Evolutionary conservation across 2,797 vertebrate species (phyloP), one percentile per base, ranked within the genome.

Genomic region (Cottoperca gobio): DNA sequence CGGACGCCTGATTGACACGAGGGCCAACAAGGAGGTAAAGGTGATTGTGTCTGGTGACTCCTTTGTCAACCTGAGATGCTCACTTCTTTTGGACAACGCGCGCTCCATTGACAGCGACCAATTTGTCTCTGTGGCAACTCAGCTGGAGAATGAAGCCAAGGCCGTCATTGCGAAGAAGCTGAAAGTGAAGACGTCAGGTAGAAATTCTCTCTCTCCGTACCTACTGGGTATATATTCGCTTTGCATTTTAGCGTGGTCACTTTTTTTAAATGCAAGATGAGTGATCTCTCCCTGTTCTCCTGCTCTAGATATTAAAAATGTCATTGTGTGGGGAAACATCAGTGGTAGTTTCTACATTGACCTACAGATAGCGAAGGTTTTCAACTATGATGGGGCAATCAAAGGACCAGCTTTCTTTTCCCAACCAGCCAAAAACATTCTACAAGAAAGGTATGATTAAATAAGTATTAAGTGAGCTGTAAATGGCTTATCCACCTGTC

Each of bases 321-420:
- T 99, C 26, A 94, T 96, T 0, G 84, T 98, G 40, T 99, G 98
- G 97, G 98, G 98, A 23, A 97, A 98, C 83, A 91, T 97, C 81
- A 95, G 94, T 53, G 96, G 96, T 28, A 89, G 74, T 68, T 96
- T 92, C 81, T 93, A 95, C 14, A 43, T 97, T 6, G 97, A 99
- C 90, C 93, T 99, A 77, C 96, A 95, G 89, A 94, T 93, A 83
- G 92, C 96, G 7, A 94, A 93, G 21, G 91, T 98, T 73, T 95
- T 94, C 84, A 90, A 93, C 79, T 95, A 95, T 6, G 78, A 96
- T 0, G 93, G 94, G 19, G 92, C 97, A 21, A 83, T 97, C 69
- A 92, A 92, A 89, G 97, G 97, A 11, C 97, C 97, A 3, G 70
- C 90, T 50, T 86, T 76, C 71, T 97, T 95, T 79, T 92, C 90